Evolutionary conservation across 2,888 invertebrate genomes (phyloP).

Genomic region (Polymixis flavicincta): DNA sequence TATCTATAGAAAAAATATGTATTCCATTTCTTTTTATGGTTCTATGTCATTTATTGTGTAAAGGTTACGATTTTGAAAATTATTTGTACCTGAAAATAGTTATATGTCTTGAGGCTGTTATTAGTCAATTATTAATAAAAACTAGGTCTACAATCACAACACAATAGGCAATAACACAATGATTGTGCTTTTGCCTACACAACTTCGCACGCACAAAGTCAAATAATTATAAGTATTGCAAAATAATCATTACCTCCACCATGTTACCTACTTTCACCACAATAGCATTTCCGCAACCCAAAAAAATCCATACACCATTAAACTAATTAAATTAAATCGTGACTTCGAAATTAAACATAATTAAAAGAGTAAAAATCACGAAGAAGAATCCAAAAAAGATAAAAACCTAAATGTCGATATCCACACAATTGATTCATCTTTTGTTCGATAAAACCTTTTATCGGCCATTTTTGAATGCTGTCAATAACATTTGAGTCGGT

Average conservation of each 20-base stretch:
- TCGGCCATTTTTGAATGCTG: conserved; percentile 60
- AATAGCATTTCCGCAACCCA: conserved; percentile 35
- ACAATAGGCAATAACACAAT: conserved; percentile 43
- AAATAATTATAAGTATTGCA: conserved; percentile 41
- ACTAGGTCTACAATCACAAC: conserved; percentile 26
- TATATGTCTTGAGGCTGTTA: neutral
- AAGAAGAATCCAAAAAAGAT: conserved; percentile 26
- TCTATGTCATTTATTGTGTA: neutral
- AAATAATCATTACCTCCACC: conserved; percentile 52
- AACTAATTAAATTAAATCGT: conserved; percentile 64
- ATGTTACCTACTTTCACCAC: conserved; percentile 24
- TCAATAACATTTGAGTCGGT: conserved; percentile 52
- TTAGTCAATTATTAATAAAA: conserved; percentile 38
- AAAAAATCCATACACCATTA: conserved; percentile 16
- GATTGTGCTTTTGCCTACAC: conserved; percentile 19
- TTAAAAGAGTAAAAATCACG: conserved; percentile 50
- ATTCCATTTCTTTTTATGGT: conserved; percentile 9
- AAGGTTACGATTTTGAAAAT: too few relatives aligned
- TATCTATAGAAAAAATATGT: neutral
- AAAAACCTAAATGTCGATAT: conserved; percentile 63
- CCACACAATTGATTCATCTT: conserved; percentile 75
- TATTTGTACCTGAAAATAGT: too few relatives aligned
- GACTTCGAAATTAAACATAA: conserved; percentile 63
- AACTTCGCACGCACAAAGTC: conserved; percentile 38
- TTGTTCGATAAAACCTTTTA: conserved; percentile 76